A percentile compares a stretch with the other conserved stretches of the same genome.
These are phyloP conservation scores for Metellina segmentata DNA, from an alignment of 2,888 invertebrate genomes.

Conservation along the genomic window DNA sequence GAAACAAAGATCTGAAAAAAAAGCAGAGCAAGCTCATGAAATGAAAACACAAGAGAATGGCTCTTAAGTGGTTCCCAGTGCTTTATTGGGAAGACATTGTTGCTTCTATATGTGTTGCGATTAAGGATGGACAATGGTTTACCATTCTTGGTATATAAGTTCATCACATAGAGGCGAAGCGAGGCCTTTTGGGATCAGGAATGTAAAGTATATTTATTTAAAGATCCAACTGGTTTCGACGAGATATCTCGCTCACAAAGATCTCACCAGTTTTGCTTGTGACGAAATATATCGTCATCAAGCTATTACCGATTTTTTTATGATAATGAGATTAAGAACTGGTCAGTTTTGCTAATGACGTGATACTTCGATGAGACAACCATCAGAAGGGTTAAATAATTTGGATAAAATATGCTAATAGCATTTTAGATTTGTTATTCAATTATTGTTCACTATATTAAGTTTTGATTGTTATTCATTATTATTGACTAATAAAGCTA, in stretches of 20 bases:
- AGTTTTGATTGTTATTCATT: not conserved
- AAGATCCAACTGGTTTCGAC: too few species aligned
- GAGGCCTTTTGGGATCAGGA: not conserved
- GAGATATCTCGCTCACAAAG: too few species aligned
- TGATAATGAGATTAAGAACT: not conserved
- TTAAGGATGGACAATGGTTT: slow-evolving; percentile 1
- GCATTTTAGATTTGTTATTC: too few species aligned
- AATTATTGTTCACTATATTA: too few species aligned
- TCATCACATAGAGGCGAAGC: not conserved
- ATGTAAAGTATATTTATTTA: too few species aligned
- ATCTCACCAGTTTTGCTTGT: too few species aligned
- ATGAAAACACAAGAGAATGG: slow-evolving; percentile 1
- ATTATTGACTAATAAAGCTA: not conserved
- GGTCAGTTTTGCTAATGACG: not conserved
- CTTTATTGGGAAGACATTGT: slow-evolving; percentile 62
- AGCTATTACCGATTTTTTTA: not conserved
- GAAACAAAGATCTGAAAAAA: slow-evolving; percentile 48
- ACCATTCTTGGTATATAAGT: too few species aligned
- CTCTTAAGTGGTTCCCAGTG: slow-evolving; percentile 52
- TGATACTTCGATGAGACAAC: too few species aligned
- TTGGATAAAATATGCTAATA: too few species aligned
- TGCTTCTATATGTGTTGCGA: slow-evolving; percentile 33
- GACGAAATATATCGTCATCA: too few species aligned
- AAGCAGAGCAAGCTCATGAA: not conserved
- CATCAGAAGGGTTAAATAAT: too few species aligned